A percentile compares a stretch with the other conserved stretches of the same genome.
Conservation (phyloP, 2,888 invertebrate species). For the Mesorhabditis sp. region DNA sequence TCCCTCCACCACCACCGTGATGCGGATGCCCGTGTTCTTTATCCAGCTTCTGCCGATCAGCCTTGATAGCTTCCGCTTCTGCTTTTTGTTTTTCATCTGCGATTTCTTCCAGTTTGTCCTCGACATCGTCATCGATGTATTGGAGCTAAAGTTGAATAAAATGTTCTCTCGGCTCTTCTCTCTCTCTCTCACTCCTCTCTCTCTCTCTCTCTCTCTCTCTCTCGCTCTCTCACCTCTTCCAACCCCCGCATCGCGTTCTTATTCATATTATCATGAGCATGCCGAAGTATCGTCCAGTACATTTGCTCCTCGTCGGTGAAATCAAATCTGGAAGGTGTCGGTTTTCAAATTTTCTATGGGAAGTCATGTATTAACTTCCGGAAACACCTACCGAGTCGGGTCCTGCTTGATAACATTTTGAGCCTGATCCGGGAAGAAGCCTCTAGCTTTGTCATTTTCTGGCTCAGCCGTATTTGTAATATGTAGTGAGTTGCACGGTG, state of each 20-base stretch:
- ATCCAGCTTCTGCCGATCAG: conserved; percentile 17
- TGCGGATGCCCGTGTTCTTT: conserved; percentile 3
- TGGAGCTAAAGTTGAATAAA: conserved; percentile 36
- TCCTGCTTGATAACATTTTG: conserved; percentile 37
- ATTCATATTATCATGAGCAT: conserved; percentile 44
- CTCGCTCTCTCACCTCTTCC: conserved; percentile 34
- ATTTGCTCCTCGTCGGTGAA: conserved; percentile 73
- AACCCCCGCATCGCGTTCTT: conserved; percentile 35
- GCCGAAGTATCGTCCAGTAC: conserved; percentile 70
- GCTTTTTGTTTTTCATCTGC: conserved; percentile 48
- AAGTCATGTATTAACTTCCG: neutral
- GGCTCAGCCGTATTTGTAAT: conserved; percentile 23
- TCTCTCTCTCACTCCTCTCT: conserved; percentile 28
- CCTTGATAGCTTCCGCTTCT: conserved; percentile 28
- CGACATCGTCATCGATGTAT: conserved; percentile 46
- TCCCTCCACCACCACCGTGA: conserved; percentile 9
- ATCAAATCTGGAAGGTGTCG: conserved; percentile 66
- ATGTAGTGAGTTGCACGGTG: conserved; percentile 79
- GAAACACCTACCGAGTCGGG: conserved; percentile 34
- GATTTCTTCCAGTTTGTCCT: conserved; percentile 37
- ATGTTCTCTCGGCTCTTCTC: neutral
- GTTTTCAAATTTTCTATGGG: neutral
- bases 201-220: conserved; percentile 26
- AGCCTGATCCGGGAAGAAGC: conserved; percentile 14
- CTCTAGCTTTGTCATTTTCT: conserved; percentile 11